These are phyloP conservation scores for Aurelia aurita DNA, from an alignment of 30 jellyfish, hydroid and myxozoan species.

Conservation along the genomic window DNA sequence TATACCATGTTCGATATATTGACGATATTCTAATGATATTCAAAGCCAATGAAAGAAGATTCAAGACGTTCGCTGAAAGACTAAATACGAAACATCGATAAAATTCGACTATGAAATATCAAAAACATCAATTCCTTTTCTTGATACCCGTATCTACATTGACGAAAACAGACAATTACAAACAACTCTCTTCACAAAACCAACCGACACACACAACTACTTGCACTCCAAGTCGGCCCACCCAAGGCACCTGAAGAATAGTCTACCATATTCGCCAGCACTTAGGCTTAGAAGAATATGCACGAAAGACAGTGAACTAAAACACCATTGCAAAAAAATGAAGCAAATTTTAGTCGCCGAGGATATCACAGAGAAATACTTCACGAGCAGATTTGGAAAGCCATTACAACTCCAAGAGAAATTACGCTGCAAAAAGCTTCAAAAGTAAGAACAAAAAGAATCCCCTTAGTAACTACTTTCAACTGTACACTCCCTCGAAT, in stretches of 20 bases:
- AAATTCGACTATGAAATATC: constrained; percentile 30
- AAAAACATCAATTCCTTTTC: constrained; percentile 11
- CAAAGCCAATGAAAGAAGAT: too few relatives aligned
- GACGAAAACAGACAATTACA: constrained; percentile 33
- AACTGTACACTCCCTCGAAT: too few relatives aligned
- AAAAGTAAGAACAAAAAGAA: too few relatives aligned
- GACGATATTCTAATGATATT: constrained; percentile 7
- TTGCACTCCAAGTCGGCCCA: constrained; percentile 10
- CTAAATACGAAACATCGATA: constrained; percentile 7
- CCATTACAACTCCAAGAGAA: too few relatives aligned
- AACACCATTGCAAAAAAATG: too few relatives aligned
- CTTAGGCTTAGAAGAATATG: constrained; percentile 23
- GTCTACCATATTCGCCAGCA: constrained; percentile 47
- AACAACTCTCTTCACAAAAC: constrained; percentile 25
- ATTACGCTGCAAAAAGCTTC: too few relatives aligned
- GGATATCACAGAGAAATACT: too few relatives aligned
- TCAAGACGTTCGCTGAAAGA: background rate
- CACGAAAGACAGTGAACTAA: too few relatives aligned
- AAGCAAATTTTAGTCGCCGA: too few relatives aligned
- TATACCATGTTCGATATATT: background rate
- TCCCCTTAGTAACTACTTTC: too few relatives aligned
- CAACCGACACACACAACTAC: constrained; percentile 36
- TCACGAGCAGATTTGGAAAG: too few relatives aligned
- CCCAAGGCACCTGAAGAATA: constrained; percentile 17
- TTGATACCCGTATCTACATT: constrained; percentile 28